Conservation (phyloP, 2,797 vertebrate genomes). For the Ctenosaura bakeri region DNA sequence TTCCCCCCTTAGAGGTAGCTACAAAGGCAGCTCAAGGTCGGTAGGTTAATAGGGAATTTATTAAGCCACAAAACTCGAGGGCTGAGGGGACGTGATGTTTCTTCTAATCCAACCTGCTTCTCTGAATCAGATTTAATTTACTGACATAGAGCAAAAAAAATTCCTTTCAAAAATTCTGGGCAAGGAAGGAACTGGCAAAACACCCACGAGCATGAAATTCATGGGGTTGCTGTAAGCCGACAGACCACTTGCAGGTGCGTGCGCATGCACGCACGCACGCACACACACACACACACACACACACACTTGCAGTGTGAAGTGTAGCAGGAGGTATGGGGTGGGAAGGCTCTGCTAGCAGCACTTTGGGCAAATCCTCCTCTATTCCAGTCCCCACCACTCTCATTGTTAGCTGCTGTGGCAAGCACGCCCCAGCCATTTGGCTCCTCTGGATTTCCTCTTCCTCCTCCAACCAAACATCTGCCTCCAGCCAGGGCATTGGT, state of each 20-base stretch:
- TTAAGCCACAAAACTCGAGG: conserved; percentile 7
- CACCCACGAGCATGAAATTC: no score
- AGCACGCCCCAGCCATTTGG: background rate
- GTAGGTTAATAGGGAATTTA: background rate
- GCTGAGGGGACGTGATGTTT: background rate
- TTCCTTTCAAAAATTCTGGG: background rate
- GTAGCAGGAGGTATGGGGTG: no score
- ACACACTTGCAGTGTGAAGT: background rate
- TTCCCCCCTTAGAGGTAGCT: background rate
- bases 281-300: no score
- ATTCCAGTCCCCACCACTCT: background rate
- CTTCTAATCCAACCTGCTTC: conserved; percentile 2
- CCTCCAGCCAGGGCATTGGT: conserved; percentile 4
- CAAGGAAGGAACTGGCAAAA: no score
- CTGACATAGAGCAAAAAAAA: background rate
- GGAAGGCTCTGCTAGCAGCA: no score
- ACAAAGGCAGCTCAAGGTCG: conserved; percentile 3
- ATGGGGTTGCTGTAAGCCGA: no score
- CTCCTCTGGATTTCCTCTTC: background rate
- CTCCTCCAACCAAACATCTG: background rate
- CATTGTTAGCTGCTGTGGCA: background rate
- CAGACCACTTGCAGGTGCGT: no score
- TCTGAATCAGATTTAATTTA: background rate
- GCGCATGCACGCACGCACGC: no score
- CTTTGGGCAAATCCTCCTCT: background rate